phyloP scores from a whole-genome alignment of 2,888 invertebrate species.

The Caenorhabditis uteleia region DNA sequence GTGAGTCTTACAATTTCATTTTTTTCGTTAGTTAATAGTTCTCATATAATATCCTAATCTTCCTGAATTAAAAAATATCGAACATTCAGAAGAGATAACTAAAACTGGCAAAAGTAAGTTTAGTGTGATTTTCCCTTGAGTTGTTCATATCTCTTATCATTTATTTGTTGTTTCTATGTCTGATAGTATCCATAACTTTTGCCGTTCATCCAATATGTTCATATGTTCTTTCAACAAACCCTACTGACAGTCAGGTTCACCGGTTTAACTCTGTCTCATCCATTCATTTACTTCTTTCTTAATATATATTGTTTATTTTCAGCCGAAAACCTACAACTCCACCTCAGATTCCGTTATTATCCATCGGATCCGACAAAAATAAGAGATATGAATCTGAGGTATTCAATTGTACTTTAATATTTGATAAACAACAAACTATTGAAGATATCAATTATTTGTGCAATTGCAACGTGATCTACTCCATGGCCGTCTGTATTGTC shows the following conservation, averaged over 20 bases:
- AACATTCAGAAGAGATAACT: constrained; percentile 25
- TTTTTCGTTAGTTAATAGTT: no score
- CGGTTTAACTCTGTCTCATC: neutral
- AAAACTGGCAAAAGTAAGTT: constrained; percentile 43
- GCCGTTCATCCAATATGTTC: no score
- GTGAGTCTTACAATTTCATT: constrained; percentile 73
- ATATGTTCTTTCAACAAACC: no score
- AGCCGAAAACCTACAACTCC: constrained; percentile 78
- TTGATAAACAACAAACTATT: constrained; percentile 26
- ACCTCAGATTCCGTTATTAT: constrained; percentile 96
- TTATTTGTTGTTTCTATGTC: no score
- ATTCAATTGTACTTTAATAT: no score
- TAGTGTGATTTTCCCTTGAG: no score
- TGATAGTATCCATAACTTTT: no score
- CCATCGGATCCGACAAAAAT: constrained; percentile 90
- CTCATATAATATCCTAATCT: no score
- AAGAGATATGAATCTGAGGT: constrained; percentile 89
- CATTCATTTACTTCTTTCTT: no score
- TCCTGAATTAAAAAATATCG: constrained; percentile 1
- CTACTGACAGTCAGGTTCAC: no score
- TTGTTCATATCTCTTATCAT: no score
- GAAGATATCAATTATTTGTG: constrained; percentile 85
- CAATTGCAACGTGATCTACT: constrained; percentile 91
- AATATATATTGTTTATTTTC: no score
- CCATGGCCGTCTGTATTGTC: constrained; percentile 91